Base-by-base conservation (phyloP, 2,888 invertebrate species). In the Hirudinaria manillensis region DNA sequence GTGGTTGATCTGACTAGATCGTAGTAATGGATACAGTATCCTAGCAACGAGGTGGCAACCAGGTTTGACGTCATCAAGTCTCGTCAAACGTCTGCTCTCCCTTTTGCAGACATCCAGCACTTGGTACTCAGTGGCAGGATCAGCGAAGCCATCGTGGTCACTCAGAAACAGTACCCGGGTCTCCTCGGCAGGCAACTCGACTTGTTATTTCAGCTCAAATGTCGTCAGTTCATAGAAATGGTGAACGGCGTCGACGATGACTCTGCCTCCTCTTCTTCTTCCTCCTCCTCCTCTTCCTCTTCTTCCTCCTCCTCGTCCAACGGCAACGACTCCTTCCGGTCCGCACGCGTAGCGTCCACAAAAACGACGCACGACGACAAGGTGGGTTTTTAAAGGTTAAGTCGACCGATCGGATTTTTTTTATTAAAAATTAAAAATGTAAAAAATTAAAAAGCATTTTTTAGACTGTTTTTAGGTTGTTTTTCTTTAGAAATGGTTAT, bases 211-310 rank as follows among this genome's bases (percentile, higher is more conserved):
- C 91, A 93, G 89, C 90, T 98, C 83, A 96, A 96, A 87, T 96
- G 96, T 85, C 91, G 98, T 78, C 97, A 99, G 88, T 99, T 99
- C 87, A 93, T 98, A 56, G 98, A 99, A 88, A 96, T 97, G 94
- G 93, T 98, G 71, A 85, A 85, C 75, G 85, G 85, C 19, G 83
- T 84, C 29, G 85, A 84, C 81, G 83, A 82, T 79, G 83, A 83
- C 24, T 56, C 29, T 27, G 16, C 56, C 45, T 55, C 76, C 16
- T 24, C 67, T 4, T 27, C 34, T 24, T 73, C 71, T 1, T 75
- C 75, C 3, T 29, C 74, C 61, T 36, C 66, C 29, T 61, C 72
- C 10, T 24, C 66, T n/a, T 27, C 10, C 36, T n/a, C 36, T 34
- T 73, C 76, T 21, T 32, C 51, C 13, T 45, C 38, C 53, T 45